Base-by-base conservation (phyloP, 2,888 invertebrate genomes). In the Tetranychus truncatus region DNA sequence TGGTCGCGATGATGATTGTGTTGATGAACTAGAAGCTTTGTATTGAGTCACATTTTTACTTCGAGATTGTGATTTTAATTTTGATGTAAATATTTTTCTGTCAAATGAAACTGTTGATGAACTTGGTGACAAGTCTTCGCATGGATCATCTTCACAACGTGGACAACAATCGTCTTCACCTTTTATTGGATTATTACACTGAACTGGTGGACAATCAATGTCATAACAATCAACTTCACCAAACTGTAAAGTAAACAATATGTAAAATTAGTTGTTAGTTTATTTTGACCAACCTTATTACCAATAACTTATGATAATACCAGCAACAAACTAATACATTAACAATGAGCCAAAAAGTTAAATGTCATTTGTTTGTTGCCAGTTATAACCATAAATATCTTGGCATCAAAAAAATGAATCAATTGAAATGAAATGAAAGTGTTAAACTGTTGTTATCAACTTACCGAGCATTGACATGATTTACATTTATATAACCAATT, bases 151-250 rank as follows among this genome's bases (percentile, higher is more conserved):
- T 81, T 88, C 86, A 83, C 88, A 89, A 76, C 88, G 86, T 65
- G 87, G 87, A 82, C 88, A 89, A 83, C 89, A 91, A 84, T 88
- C 89, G 6, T 87, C 88, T 15, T 86, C 85, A 77, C 85, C 84
- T 79, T 87, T 86, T 69, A 88, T 84, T 5, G 88, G 87, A 79
- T 87, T 86, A 77, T 85, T 84, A 82, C 89, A 89, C 75, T 86
- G 84, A 75, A 88, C 83, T 73, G 87, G 87, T 80, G 90, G 91
- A 83, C 92, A 92, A 82, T 89, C 89, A 83, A 91, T 86, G 81
- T 89, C 89, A 90, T 91, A 91, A 82, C 92, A 92, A 85, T 92
- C 92, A 80, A 90, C 88, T 84, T 92, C 91, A 74, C 92, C 92
- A 81, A 89, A 86, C 88, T 90, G 66, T 66, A 18, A 44, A 76